Evolutionary conservation across 2,113 vertebrate species (phyloP).

Genomic region (Eulacestoma nigropectus): DNA sequence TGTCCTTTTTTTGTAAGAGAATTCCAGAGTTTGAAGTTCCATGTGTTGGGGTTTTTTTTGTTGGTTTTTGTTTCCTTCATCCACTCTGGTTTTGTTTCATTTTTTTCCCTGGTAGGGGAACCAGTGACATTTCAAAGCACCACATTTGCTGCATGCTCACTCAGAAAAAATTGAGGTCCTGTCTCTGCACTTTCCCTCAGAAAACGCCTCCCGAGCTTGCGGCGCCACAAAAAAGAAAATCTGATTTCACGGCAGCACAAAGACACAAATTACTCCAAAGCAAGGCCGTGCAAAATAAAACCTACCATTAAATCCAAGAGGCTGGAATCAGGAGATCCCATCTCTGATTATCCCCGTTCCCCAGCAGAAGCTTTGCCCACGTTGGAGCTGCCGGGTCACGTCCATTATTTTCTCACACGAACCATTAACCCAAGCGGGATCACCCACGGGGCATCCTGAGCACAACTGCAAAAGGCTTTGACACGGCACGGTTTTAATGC

Average conservation of each 20-base stretch:
- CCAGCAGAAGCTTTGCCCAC: not conserved
- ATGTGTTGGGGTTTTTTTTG: not conserved
- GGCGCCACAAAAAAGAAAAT: slow-evolving; percentile 6
- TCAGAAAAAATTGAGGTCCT: not conserved
- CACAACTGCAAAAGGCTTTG: not conserved
- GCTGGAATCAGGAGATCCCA: slow-evolving; percentile 31
- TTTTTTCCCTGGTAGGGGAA: not conserved
- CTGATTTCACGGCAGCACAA: slow-evolving; percentile 27
- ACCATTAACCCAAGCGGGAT: not conserved
- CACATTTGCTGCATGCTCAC: not conserved
- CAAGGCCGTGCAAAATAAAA: slow-evolving; percentile 12
- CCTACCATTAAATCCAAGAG: not conserved
- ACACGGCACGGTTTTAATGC: not conserved
- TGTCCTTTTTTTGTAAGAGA: not conserved
- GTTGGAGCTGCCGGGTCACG: not conserved
- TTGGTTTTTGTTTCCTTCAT: not conserved
- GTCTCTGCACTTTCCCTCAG: slow-evolving; percentile 20
- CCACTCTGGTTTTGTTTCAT: not conserved
- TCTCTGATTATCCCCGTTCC: not conserved
- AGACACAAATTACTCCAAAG: slow-evolving; percentile 31
- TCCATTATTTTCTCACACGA: slow-evolving; percentile 1
- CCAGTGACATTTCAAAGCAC: slow-evolving; percentile 36
- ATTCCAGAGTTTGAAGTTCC: not conserved
- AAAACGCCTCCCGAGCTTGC: not conserved
- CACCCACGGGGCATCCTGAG: not conserved